phyloP scores from a whole-genome alignment of 2,797 vertebrate genomes.

The Rachycentron canadum region DNA sequence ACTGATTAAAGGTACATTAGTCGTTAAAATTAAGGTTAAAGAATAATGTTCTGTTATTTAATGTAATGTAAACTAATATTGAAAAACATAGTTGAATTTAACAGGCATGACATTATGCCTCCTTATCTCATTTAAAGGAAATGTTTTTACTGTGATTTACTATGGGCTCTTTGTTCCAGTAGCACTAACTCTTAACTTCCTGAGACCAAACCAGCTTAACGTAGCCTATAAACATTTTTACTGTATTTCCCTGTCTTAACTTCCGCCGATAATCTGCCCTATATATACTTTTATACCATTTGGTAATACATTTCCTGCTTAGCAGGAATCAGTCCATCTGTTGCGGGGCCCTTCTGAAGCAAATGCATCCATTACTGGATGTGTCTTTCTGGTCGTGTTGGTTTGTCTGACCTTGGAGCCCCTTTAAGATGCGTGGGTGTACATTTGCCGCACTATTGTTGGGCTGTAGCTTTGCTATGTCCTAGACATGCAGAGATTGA shows the following conservation, averaged over 20 bases:
- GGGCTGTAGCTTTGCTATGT: constrained; percentile 46
- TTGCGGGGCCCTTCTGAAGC: constrained; percentile 58
- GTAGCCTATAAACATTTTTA: constrained; percentile 43
- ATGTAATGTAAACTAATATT: constrained; percentile 2
- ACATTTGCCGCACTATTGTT: constrained; percentile 57
- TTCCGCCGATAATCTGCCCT: constrained; percentile 61
- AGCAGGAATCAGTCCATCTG: constrained; percentile 69
- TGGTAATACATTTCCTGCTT: constrained; percentile 70
- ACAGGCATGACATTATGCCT: constrained; percentile 11
- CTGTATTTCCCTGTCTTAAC: constrained; percentile 31
- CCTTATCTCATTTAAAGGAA: constrained; percentile 21
- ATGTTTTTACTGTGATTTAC: too few species aligned
- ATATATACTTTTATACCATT: constrained; percentile 69
- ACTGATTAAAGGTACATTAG: constrained; percentile 20
- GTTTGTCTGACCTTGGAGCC: constrained; percentile 70
- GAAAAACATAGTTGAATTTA: constrained; percentile 1
- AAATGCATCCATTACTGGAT: constrained; percentile 60
- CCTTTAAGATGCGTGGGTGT: constrained; percentile 68
- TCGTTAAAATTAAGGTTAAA: constrained; percentile 14
- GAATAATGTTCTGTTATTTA: constrained; percentile 4
- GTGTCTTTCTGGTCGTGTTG: constrained; percentile 39
- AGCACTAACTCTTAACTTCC: constrained; percentile 34
- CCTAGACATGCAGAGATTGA: constrained; percentile 63
- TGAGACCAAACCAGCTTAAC: constrained; percentile 12
- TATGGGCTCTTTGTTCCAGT: not conserved